These are phyloP conservation scores for Pterocles gutturalis DNA, from an alignment of 2,113 vertebrate genomes.

Conservation along the genomic window DNA sequence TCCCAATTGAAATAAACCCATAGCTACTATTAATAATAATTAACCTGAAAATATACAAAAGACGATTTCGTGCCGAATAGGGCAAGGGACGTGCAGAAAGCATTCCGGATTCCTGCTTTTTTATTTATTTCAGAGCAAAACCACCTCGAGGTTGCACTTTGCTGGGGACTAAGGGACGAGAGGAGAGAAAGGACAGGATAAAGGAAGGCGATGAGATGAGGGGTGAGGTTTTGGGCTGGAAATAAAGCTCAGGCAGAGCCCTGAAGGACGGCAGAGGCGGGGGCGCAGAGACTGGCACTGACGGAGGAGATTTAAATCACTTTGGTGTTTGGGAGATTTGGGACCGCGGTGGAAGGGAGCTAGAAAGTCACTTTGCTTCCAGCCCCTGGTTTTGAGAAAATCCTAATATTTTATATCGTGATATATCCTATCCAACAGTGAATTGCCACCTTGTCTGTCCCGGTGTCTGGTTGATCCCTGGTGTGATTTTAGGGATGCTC, in stretches of 20 bases:
- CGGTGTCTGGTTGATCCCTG: background rate
- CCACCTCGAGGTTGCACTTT: background rate
- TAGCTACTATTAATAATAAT: constrained; percentile 89
- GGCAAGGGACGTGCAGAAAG: background rate
- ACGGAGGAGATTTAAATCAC: fast-evolving
- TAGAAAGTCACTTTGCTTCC: background rate
- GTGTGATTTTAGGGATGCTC: background rate
- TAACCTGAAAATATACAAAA: constrained; percentile 70
- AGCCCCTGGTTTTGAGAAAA: background rate
- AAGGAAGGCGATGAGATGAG: background rate
- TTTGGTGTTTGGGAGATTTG: background rate
- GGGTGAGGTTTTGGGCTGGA: background rate
- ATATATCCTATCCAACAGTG: fast-evolving
- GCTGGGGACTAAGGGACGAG: background rate
- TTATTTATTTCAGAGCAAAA: background rate
- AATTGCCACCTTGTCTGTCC: background rate
- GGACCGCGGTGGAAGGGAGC: background rate
- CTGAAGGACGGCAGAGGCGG: background rate
- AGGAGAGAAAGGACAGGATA: background rate
- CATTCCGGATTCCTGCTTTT: background rate
- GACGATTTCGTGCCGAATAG: background rate
- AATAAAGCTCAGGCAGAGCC: background rate
- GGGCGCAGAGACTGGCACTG: background rate
- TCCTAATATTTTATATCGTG: fast-evolving
- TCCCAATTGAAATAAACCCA: constrained; percentile 72